A percentile compares a stretch with the other conserved stretches of the same genome.
These are phyloP conservation scores for Gracilinanus agilis DNA, from an alignment of 2,113 vertebrate species.

Conservation along the genomic window DNA sequence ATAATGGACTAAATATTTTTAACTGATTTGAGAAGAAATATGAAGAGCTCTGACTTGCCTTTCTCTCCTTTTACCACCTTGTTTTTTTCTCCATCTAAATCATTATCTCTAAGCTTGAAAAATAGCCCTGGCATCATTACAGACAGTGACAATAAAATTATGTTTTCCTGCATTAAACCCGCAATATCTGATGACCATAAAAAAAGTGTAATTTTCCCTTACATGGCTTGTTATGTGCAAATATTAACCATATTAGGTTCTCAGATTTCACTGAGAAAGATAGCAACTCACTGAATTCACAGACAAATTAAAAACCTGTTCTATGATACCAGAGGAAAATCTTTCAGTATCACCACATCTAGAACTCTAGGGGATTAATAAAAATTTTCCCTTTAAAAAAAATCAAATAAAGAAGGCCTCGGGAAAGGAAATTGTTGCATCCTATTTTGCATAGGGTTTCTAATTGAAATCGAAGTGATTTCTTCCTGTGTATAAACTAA, in stretches of 20 bases:
- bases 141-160: slow-evolving; percentile 20
- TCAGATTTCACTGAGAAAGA: background rate
- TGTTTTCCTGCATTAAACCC: background rate
- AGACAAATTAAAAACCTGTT: slow-evolving; percentile 31
- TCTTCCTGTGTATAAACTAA: slow-evolving; percentile 32
- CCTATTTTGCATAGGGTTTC: background rate
- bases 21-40: background rate
- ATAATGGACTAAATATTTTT: slow-evolving; percentile 45
- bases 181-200: background rate
- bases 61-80: background rate
- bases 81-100: background rate
- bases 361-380: slow-evolving; percentile 31
- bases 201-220: background rate
- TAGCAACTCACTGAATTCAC: slow-evolving; percentile 15
- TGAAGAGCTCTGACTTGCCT: background rate
- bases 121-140: background rate
- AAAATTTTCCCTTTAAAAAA: background rate
- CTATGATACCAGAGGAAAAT: slow-evolving; percentile 34
- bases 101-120: slow-evolving; percentile 26
- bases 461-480: slow-evolving; percentile 20
- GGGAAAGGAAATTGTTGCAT: slow-evolving; percentile 6
- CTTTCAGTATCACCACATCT: slow-evolving; percentile 26
- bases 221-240: background rate
- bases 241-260: slow-evolving; percentile 9
- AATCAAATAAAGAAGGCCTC: background rate